Evolutionary conservation across 2,113 vertebrate species (phyloP).

Genomic region (Oceanodroma tethys): DNA sequence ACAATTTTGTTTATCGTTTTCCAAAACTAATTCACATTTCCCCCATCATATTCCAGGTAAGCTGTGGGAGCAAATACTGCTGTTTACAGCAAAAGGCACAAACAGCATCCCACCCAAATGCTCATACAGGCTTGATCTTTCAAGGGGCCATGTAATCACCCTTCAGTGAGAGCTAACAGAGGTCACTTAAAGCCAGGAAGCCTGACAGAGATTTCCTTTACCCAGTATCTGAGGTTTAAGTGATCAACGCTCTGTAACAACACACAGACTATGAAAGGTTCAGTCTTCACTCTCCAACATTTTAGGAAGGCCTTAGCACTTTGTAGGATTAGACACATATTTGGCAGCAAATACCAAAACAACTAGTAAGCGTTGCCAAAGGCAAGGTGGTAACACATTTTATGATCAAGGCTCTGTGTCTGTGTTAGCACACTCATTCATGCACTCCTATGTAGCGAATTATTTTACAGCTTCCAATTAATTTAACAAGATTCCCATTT

Average conservation of each 20-base stretch:
- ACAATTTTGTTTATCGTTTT: background rate
- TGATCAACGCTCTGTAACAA: background rate
- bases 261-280: background rate
- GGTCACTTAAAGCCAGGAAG: background rate
- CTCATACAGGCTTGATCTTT: background rate
- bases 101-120: background rate
- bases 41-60: background rate
- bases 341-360: conserved; percentile 34
- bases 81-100: background rate
- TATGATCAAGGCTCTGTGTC: background rate
- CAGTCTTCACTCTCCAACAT: background rate
- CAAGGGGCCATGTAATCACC: background rate
- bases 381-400: background rate
- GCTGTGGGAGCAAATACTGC: background rate
- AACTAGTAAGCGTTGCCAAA: background rate
- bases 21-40: background rate
- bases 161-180: background rate
- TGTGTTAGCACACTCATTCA: background rate
- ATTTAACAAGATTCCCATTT: background rate
- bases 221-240: background rate
- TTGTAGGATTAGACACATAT: background rate
- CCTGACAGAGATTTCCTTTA: background rate
- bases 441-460: background rate
- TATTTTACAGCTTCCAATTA: background rate
- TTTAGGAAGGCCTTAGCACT: background rate